These are phyloP conservation scores for Caranx ignobilis DNA, from an alignment of 2,113 vertebrate species.

Conservation along the genomic window DNA sequence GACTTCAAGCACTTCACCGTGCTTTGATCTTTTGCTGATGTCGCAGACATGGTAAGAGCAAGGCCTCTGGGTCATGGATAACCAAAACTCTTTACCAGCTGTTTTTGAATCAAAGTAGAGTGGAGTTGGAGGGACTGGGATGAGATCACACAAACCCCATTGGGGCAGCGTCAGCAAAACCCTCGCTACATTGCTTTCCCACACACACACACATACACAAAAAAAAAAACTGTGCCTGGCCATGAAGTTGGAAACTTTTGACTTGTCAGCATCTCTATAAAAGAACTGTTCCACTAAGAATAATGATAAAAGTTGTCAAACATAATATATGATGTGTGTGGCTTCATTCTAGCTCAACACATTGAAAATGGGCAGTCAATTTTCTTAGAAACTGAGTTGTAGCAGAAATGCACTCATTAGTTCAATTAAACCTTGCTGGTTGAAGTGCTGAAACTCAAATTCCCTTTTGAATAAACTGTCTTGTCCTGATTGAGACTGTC, in stretches of 20 bases:
- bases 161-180: slow-evolving; percentile 74
- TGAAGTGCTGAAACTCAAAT: background rate
- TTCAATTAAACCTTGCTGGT: slow-evolving; percentile 8
- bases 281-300: slow-evolving; percentile 37
- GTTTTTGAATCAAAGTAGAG: slow-evolving; percentile 45
- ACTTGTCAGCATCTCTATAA: slow-evolving; percentile 62
- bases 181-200: slow-evolving; percentile 59
- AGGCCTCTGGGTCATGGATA: slow-evolving; percentile 49
- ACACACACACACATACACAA: slow-evolving; percentile 20
- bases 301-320: slow-evolving; percentile 30
- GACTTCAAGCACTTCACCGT: slow-evolving; percentile 11
- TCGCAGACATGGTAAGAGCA: slow-evolving; percentile 32
- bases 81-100: slow-evolving; percentile 34
- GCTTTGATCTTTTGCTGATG: slow-evolving; percentile 10
- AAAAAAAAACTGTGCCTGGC: slow-evolving; percentile 58
- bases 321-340: slow-evolving; percentile 20
- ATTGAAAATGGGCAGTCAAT: slow-evolving; percentile 19
- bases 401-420: slow-evolving; percentile 12
- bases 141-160: slow-evolving; percentile 66
- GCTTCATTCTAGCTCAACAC: slow-evolving; percentile 20
- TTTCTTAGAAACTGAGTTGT: slow-evolving; percentile 29
- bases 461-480: background rate
- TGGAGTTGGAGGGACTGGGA: slow-evolving; percentile 40
- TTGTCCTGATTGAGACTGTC: background rate
- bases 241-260: slow-evolving; percentile 60